Percentiles rank a stretch among this genome's conserved stretches.
Conservation (phyloP, 2,797 vertebrate species). For the Poecilia wingei region DNA sequence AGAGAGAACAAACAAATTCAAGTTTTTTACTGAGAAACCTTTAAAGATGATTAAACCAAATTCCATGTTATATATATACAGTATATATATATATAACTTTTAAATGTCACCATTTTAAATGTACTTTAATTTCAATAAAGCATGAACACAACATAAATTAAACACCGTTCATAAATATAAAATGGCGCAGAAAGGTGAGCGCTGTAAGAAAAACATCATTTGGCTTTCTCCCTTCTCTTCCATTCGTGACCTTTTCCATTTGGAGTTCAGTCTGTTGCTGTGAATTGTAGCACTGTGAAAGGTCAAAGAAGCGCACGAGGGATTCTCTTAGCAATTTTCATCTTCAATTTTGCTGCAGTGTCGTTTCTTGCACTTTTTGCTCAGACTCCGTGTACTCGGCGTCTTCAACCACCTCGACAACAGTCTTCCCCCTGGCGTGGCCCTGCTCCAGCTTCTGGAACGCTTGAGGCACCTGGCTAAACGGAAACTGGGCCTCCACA, state of each 20-base stretch:
- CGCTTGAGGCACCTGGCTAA: constrained; percentile 91
- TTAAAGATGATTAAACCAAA: neutral
- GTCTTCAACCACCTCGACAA: constrained; percentile 82
- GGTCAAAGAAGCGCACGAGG: constrained; percentile 1
- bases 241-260: constrained; percentile 7
- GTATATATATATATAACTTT: neutral
- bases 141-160: constrained; percentile 7
- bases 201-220: constrained; percentile 14
- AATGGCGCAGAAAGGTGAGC: constrained; percentile 3
- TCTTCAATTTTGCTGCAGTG: constrained; percentile 33
- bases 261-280: constrained; percentile 19
- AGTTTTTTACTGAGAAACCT: neutral
- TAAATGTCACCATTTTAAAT: neutral
- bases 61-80: no score
- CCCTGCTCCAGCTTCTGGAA: constrained; percentile 93
- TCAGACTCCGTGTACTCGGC: constrained; percentile 36
- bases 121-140: neutral
- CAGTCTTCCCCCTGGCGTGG: constrained; percentile 94
- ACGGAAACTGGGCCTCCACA: constrained; percentile 90
- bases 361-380: constrained; percentile 25
- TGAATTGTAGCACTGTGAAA: constrained; percentile 8
- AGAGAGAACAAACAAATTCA: constrained; percentile 6
- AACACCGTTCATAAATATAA: constrained; percentile 14
- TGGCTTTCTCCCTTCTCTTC: constrained; percentile 9
- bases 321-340: constrained; percentile 6